phyloP scores from a whole-genome alignment of 2,113 vertebrate genomes.

The Zapornia atra region DNA sequence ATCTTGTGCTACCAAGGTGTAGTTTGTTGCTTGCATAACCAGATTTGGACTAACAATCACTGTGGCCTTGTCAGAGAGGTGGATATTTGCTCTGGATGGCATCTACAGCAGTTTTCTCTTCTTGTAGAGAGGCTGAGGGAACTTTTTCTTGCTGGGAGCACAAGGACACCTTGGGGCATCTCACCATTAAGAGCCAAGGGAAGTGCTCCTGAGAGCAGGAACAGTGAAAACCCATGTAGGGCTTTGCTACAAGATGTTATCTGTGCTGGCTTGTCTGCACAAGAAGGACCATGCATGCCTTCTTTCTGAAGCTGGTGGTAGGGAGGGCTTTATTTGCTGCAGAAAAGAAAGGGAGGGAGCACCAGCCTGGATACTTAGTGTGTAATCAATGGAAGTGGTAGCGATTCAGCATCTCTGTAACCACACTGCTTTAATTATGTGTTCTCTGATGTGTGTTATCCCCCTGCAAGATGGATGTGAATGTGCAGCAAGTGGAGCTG shows the following conservation, averaged over 20 bases:
- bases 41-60: not conserved
- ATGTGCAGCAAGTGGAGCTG: not conserved
- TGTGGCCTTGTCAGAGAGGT: not conserved
- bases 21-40: not conserved
- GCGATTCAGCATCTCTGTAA: not conserved
- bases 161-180: not conserved
- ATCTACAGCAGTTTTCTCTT: not conserved
- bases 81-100: not conserved
- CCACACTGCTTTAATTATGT: not conserved
- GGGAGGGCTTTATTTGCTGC: not conserved
- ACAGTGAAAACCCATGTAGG: not conserved
- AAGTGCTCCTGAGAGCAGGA: not conserved
- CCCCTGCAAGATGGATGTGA: not conserved
- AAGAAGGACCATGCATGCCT: rapidly evolving
- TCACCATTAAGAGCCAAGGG: not conserved
- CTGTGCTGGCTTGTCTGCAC: rapidly evolving
- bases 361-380: not conserved
- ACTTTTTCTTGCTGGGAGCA: not conserved
- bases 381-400: not conserved
- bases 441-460: not conserved
- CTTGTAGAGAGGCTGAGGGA: not conserved
- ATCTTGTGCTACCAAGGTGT: not conserved
- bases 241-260: not conserved
- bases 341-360: no score
- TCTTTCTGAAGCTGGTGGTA: not conserved